These are phyloP conservation scores for Lasioglossum oenotherae DNA, from an alignment of 2,888 invertebrate genomes.

Conservation along the genomic window DNA sequence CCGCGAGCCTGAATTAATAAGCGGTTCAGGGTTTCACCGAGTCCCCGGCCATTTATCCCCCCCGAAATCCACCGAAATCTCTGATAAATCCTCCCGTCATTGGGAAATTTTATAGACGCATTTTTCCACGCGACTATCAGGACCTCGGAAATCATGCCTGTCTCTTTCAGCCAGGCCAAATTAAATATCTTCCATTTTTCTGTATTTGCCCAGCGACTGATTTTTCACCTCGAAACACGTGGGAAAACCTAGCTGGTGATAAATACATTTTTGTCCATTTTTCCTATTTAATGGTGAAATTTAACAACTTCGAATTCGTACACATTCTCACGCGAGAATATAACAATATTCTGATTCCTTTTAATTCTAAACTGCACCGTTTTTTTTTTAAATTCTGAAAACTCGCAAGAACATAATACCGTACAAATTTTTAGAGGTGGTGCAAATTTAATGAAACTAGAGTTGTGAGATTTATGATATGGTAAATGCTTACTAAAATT, in stretches of 20 bases:
- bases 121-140: not conserved
- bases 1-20: conserved; percentile 28
- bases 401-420: not conserved
- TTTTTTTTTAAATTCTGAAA: not conserved
- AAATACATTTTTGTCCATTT: not conserved
- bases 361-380: no score
- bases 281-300: not conserved
- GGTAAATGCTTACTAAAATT: no score
- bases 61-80: conserved; percentile 1
- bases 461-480: no score
- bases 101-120: not conserved
- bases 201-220: not conserved
- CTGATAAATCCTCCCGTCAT: not conserved
- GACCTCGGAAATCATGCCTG: not conserved
- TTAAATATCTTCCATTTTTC: not conserved
- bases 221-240: not conserved
- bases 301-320: not conserved
- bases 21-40: not conserved
- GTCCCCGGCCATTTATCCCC: not conserved
- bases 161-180: not conserved
- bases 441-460: no score
- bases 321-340: not conserved
- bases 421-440: not conserved
- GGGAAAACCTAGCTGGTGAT: not conserved
- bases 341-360: no score